Percentiles rank a stretch among this genome's conserved stretches.
Conservation (phyloP, 2,888 invertebrate genomes). For the Ariolimax columbianus region DNA sequence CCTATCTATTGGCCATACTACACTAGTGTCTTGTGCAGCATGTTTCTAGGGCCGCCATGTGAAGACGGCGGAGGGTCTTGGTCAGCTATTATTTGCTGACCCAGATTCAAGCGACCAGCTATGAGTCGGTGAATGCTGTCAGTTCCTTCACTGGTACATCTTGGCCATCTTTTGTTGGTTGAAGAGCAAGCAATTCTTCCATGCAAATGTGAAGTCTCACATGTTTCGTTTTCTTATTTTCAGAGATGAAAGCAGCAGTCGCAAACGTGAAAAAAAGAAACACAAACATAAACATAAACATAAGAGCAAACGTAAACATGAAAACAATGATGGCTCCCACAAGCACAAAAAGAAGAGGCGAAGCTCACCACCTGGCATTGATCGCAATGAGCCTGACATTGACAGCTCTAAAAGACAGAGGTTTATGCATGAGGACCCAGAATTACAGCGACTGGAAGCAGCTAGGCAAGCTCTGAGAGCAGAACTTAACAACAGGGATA, state of each 20-base stretch:
- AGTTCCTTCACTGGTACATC: no score
- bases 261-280: slow-evolving; percentile 61
- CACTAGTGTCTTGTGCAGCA: no score
- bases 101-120: no score
- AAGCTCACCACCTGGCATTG: slow-evolving; percentile 27
- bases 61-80: no score
- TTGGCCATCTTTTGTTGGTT: no score
- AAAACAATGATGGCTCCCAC: slow-evolving; percentile 72
- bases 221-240: slow-evolving; percentile 31
- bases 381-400: slow-evolving; percentile 42
- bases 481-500: slow-evolving; percentile 67
- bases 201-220: background rate
- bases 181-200: no score
- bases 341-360: slow-evolving; percentile 74
- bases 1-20: no score
- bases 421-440: slow-evolving; percentile 66
- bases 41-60: no score
- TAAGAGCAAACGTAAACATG: slow-evolving; percentile 84
- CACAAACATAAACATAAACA: slow-evolving; percentile 73
- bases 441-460: slow-evolving; percentile 77
- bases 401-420: slow-evolving; percentile 49
- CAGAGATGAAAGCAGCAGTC: slow-evolving; percentile 61
- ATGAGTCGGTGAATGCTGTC: no score
- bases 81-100: no score
- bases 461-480: slow-evolving; percentile 77